These are phyloP conservation scores for Eupithecia insigniata DNA, from an alignment of 2,888 invertebrate genomes.

Conservation along the genomic window DNA sequence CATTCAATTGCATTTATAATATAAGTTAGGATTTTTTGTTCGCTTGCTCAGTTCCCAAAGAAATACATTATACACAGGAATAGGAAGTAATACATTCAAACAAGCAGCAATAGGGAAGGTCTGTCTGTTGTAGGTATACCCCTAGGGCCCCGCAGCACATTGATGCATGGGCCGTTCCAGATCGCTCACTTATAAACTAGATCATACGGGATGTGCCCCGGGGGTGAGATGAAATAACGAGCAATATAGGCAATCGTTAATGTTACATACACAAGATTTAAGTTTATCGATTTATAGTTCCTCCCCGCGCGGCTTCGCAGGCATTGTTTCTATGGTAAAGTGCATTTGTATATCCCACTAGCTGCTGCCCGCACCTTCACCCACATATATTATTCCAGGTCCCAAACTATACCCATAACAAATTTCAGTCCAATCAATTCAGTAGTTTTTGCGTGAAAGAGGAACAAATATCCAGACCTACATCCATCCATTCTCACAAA, in stretches of 20 bases:
- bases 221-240: slow-evolving; percentile 15
- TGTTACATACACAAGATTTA: background rate
- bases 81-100: slow-evolving; percentile 40
- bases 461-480: too few species aligned
- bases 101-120: slow-evolving; percentile 20
- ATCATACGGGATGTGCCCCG: slow-evolving; percentile 33
- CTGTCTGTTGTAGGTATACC: slow-evolving; percentile 13
- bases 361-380: too few species aligned
- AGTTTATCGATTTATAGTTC: background rate
- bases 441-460: too few species aligned
- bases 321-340: too few species aligned
- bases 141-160: slow-evolving; percentile 34
- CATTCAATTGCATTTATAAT: too few species aligned
- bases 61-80: background rate
- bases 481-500: too few species aligned
- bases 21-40: too few species aligned
- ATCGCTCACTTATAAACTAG: slow-evolving; percentile 40
- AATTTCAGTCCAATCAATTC: too few species aligned
- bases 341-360: too few species aligned
- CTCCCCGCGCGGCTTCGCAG: too few species aligned
- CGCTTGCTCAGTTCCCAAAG: background rate
- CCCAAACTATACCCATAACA: too few species aligned
- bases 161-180: slow-evolving; percentile 41
- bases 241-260: background rate
- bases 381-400: too few species aligned